Percentiles rank a stretch among this genome's conserved stretches.
Conservation (phyloP, 2,888 invertebrate species). For the Matsumyia berberina region DNA sequence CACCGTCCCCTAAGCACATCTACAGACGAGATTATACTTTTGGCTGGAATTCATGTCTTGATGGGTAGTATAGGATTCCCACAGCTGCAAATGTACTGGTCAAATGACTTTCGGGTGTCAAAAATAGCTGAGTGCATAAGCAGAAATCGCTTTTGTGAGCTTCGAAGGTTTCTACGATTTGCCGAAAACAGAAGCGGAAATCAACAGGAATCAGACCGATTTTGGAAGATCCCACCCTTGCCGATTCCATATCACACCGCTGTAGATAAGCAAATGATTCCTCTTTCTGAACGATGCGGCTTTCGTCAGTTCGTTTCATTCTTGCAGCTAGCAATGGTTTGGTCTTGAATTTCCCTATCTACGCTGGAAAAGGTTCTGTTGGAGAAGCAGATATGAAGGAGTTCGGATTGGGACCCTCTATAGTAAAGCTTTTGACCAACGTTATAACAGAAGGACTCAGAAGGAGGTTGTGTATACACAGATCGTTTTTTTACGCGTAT, state of each 20-base stretch:
- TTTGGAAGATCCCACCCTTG: slow-evolving; percentile 11
- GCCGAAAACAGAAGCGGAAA: background rate
- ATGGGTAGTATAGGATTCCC: background rate
- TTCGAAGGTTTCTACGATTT: slow-evolving; percentile 20
- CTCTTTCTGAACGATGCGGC: slow-evolving; percentile 22
- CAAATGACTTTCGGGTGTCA: slow-evolving; percentile 21
- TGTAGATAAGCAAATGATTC: slow-evolving; percentile 19
- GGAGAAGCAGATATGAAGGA: slow-evolving; percentile 32
- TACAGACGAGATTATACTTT: background rate
- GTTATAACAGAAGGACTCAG: slow-evolving; percentile 24
- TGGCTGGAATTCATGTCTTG: slow-evolving; percentile 7
- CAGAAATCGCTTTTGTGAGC: slow-evolving; percentile 7
- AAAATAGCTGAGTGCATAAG: slow-evolving; percentile 19
- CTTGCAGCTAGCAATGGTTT: too few species aligned
- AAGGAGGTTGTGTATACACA: slow-evolving; percentile 21
- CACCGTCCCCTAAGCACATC: too few species aligned
- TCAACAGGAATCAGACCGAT: slow-evolving; percentile 15
- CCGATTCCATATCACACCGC: slow-evolving; percentile 5
- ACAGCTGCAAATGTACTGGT: slow-evolving; percentile 4
- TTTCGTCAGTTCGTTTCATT: slow-evolving; percentile 19
- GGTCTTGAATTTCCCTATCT: too few species aligned
- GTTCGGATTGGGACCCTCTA: slow-evolving; percentile 17
- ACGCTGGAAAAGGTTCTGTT: too few species aligned
- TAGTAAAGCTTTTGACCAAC: slow-evolving; percentile 21
- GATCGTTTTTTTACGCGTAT: slow-evolving; percentile 34